phyloP scores from a whole-genome alignment of 2,113 vertebrate genomes.

The Phycodurus eques region DNA sequence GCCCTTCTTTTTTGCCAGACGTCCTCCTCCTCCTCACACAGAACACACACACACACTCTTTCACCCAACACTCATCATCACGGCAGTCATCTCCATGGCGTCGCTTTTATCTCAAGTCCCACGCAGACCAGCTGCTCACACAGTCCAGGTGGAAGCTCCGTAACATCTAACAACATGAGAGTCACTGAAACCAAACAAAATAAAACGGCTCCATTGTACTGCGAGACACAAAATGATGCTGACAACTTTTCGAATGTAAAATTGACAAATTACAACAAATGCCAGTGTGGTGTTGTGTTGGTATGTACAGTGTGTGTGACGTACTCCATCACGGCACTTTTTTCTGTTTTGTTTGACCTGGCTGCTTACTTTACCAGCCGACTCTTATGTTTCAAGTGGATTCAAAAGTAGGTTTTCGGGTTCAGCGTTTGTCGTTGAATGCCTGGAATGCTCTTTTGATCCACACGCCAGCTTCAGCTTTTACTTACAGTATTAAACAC shows the following conservation, averaged over 20 bases:
- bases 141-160: conserved; percentile 46
- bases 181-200: neutral
- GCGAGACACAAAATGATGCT: neutral
- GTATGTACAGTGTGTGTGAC: conserved; percentile 61
- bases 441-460: conserved; percentile 5
- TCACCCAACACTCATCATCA: conserved; percentile 36
- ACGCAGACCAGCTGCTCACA: conserved; percentile 40
- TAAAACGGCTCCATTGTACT: neutral
- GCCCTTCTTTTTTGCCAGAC: conserved; percentile 17
- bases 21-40: conserved; percentile 10
- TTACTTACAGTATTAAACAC: conserved; percentile 14
- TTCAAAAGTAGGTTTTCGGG: neutral
- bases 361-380: conserved; percentile 1
- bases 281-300: conserved; percentile 47
- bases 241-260: neutral
- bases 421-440: neutral
- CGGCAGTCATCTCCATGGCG: conserved; percentile 51
- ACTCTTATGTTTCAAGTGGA: neutral
- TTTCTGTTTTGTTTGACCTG: conserved; percentile 36
- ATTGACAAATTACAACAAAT: conserved; percentile 17
- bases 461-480: conserved; percentile 10
- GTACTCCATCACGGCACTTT: conserved; percentile 60
- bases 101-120: conserved; percentile 23
- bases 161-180: conserved; percentile 19
- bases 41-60: conserved; percentile 34